Evolutionary conservation across 2,888 invertebrate species (phyloP), one percentile per base, ranked within the genome.

Genomic region (Cylloceria caligata): DNA sequence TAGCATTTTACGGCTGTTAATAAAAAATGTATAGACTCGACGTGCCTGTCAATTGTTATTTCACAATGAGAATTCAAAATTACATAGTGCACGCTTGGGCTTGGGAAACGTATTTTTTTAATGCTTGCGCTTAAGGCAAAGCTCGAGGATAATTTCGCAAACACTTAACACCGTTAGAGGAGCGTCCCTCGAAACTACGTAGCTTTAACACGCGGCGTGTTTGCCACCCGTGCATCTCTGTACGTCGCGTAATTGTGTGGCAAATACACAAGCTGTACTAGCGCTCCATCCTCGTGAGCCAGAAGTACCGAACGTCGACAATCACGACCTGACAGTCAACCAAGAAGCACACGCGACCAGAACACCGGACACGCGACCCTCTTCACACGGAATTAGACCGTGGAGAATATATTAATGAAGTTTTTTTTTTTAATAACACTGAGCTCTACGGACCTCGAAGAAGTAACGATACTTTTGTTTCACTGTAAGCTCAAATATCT

Each of bases 361-460:
- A 65, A 55, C 74, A 21, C 36, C 52, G 73, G 82, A 68, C 85
- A 85, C 85, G 85, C 84, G 85, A 85, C 84, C 69, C 79, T 64
- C 69, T 67, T 77, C 64, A 57, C 55, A 34, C 69, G 52, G 30
- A 42, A 80, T 64, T 65, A 64, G 64, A 57, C 52, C 24, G 34
- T 45, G n/a, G 6, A 52, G 52, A 67, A 67, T 77, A 9, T 34
- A 60, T 16, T 34, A 60, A 34, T 36, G 57, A 16, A 34, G 60
- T 34, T 60, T 60, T 60, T 19, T 19, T 11, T 19, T 19, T 24
- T 19, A 16, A 34, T n/a, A n/a, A n/a, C n/a, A n/a, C n/a, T n/a
- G 16, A 6, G 34, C 55, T 27, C 11, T n/a, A 2, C 11, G 36
- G 60, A 60, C 19, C 60, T 60, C 19, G 34, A 9, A 36, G 7